Conservation (phyloP, 92 coral and sea anemone genomes). For the Actinernus sp. region DNA sequence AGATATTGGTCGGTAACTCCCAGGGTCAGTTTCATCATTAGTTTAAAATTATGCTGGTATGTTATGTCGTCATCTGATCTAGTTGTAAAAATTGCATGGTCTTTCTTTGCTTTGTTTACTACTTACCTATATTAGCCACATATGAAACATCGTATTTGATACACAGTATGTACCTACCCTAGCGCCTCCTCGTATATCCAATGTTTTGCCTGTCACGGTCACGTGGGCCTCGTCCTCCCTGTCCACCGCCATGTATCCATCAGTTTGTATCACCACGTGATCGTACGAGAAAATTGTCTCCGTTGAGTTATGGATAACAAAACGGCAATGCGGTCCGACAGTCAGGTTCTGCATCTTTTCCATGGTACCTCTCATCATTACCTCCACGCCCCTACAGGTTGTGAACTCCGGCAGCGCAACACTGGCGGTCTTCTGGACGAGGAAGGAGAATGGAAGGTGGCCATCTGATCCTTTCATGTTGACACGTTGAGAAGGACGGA, state of each 20-base stretch:
- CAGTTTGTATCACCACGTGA: slow-evolving; percentile 59
- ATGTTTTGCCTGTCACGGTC: slow-evolving; percentile 30
- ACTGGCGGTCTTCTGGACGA: slow-evolving; percentile 42
- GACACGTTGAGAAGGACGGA: slow-evolving; percentile 56
- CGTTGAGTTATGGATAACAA: slow-evolving; percentile 35
- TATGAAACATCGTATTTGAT: no score
- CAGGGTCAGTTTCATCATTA: no score
- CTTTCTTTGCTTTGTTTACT: no score
- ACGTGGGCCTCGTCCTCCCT: slow-evolving; percentile 34
- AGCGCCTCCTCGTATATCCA: slow-evolving; percentile 74
- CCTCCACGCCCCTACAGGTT: slow-evolving; percentile 58
- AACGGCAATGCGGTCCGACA: slow-evolving; percentile 64
- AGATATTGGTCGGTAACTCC: no score
- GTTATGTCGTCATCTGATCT: no score
- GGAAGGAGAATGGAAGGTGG: slow-evolving; percentile 57
- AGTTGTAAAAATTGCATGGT: no score
- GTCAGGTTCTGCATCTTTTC: slow-evolving; percentile 50
- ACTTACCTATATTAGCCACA: no score
- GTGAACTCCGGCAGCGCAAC: slow-evolving; percentile 52
- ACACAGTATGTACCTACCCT: slow-evolving; percentile 25
- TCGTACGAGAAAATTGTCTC: slow-evolving; percentile 24
- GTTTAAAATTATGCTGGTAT: no score
- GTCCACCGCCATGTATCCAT: slow-evolving; percentile 52
- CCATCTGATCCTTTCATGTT: slow-evolving; percentile 49
- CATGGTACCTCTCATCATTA: slow-evolving; percentile 62